Evolutionary conservation across 2,797 vertebrate species (phyloP).

Genomic region (Labroides dimidiatus): DNA sequence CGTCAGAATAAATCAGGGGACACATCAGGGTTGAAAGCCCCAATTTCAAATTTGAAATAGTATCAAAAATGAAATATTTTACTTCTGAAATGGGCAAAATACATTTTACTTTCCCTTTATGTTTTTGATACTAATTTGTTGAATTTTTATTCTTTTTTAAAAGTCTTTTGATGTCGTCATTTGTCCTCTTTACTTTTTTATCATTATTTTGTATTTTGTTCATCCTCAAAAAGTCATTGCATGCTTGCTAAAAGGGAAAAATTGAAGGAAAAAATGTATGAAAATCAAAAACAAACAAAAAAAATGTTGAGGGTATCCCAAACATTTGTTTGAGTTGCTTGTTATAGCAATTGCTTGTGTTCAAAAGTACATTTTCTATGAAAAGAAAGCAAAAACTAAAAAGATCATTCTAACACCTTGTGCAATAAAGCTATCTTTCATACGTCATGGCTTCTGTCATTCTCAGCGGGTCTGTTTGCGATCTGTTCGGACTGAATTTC

Average conservation of each 20-base stretch:
- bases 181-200: conserved; percentile 85
- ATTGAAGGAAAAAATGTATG: conserved; percentile 79
- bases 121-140: conserved; percentile 85
- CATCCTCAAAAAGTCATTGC: conserved; percentile 90
- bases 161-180: conserved; percentile 82
- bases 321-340: conserved; percentile 93
- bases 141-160: conserved; percentile 83
- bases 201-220: conserved; percentile 87
- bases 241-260: conserved; percentile 93
- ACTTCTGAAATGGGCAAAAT: conserved; percentile 81
- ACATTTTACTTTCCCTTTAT: conserved; percentile 75
- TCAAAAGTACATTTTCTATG: conserved; percentile 96
- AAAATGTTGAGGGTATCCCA: conserved; percentile 85
- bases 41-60: conserved; percentile 86
- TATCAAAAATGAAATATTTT: conserved; percentile 77
- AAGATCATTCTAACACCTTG: conserved; percentile 95
- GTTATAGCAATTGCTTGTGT: conserved; percentile 99
- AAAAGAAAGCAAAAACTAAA: conserved; percentile 92
- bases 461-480: conserved; percentile 56
- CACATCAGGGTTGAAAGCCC: conserved; percentile 88
- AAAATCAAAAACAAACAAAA: conserved; percentile 84
- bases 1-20: conserved; percentile 93
- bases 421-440: conserved; percentile 99
- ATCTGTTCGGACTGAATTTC: neutral
- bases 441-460: conserved; percentile 76